These are phyloP conservation scores for Microtus pennsylvanicus DNA, from an alignment of 2,113 vertebrate genomes.

Conservation along the genomic window DNA sequence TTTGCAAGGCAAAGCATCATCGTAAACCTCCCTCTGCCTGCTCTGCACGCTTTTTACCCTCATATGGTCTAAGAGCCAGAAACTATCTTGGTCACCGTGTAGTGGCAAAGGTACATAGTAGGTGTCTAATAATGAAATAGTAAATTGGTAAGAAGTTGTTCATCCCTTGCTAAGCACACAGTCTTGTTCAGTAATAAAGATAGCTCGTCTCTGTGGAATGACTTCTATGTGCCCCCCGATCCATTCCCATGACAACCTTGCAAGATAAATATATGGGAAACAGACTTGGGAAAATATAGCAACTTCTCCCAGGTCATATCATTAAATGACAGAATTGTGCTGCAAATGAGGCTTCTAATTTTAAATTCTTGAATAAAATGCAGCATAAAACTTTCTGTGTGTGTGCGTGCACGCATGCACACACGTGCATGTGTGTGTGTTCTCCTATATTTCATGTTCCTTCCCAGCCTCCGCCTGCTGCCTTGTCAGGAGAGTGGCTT, in stretches of 20 bases:
- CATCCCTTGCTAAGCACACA: background rate
- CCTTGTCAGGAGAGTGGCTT: background rate
- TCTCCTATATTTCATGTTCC: too few relatives aligned
- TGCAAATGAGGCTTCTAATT: background rate
- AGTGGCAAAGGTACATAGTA: background rate
- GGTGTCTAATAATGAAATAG: background rate
- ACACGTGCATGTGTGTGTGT: too few relatives aligned
- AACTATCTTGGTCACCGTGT: background rate
- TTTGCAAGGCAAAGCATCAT: background rate
- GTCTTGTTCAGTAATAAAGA: background rate
- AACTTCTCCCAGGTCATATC: background rate
- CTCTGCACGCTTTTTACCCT: background rate
- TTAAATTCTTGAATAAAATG: background rate
- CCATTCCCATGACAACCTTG: background rate
- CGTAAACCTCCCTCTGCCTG: background rate
- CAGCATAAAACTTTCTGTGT: background rate
- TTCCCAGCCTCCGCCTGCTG: background rate
- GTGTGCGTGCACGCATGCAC: accelerated
- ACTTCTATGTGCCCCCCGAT: background rate
- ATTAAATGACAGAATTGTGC: background rate
- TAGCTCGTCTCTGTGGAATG: background rate
- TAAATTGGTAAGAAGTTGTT: background rate
- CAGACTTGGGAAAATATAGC: background rate
- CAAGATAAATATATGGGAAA: background rate
- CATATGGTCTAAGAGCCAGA: background rate